Evolutionary conservation across 1,140 invertebrate species (phyloP).

Genomic region (Aphelinus certus): DNA sequence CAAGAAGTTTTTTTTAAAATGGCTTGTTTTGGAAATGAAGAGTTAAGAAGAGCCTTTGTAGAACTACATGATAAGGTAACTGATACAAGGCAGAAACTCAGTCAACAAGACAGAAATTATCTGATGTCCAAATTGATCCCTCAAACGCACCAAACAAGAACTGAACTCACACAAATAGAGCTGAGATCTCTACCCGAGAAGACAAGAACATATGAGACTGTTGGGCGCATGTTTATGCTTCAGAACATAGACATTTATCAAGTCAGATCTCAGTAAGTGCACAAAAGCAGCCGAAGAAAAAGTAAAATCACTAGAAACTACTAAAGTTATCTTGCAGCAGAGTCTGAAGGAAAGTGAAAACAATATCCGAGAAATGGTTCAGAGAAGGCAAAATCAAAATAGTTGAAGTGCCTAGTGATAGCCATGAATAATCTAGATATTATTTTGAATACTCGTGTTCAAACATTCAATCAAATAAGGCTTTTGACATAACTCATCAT

Average conservation of each 20-base stretch:
- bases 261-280: too few relatives aligned
- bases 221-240: too few relatives aligned
- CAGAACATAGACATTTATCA: too few relatives aligned
- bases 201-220: conserved; percentile 76
- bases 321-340: conserved; percentile 79
- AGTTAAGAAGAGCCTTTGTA: conserved; percentile 78
- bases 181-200: conserved; percentile 69
- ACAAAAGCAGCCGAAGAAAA: too few relatives aligned
- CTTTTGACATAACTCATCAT: too few relatives aligned
- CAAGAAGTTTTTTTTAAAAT: conserved; percentile 42
- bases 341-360: conserved; percentile 86
- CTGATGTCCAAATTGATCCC: conserved; percentile 81
- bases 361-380: conserved; percentile 85
- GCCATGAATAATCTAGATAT: neutral
- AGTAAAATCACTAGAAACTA: conserved; percentile 46
- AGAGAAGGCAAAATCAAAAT: conserved; percentile 66
- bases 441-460: too few relatives aligned
- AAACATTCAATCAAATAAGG: too few relatives aligned
- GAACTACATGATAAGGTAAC: conserved; percentile 58
- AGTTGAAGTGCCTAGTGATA: conserved; percentile 45
- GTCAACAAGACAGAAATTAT: conserved; percentile 82
- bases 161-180: too few relatives aligned
- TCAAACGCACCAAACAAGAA: conserved; percentile 73
- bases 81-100: conserved; percentile 66
- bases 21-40: conserved; percentile 63